phyloP scores from a whole-genome alignment of 2,797 vertebrate genomes.

The Leucoraja ocellata region DNA sequence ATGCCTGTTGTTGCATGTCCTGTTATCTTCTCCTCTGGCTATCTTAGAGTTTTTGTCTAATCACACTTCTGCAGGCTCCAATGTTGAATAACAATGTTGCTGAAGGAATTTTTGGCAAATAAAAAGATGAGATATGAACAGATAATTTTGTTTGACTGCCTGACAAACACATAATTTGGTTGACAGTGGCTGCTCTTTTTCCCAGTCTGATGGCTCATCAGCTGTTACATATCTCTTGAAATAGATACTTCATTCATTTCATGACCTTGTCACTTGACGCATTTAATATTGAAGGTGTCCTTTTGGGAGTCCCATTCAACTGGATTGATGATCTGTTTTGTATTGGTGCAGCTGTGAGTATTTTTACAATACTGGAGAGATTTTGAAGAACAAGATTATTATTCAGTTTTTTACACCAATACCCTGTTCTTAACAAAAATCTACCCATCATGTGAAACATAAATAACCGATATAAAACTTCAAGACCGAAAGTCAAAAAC shows the following conservation, averaged over 20 bases:
- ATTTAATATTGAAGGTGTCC: background rate
- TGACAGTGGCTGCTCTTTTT: background rate
- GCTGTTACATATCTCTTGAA: conserved; percentile 5
- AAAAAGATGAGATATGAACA: background rate
- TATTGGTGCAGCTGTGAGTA: background rate
- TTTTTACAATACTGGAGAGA: too few species aligned
- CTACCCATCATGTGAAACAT: too few species aligned
- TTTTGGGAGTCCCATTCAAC: background rate
- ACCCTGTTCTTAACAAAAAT: too few species aligned
- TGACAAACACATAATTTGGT: background rate
- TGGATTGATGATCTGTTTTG: background rate
- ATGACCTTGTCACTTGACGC: background rate
- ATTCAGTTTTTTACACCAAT: too few species aligned
- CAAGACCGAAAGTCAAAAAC: too few species aligned
- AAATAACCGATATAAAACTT: too few species aligned
- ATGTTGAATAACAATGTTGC: background rate
- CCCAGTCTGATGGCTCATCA: background rate
- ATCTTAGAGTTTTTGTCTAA: background rate
- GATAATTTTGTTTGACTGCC: background rate
- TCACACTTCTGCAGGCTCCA: too few species aligned
- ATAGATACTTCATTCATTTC: background rate
- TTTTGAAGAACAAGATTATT: too few species aligned
- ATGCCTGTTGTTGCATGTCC: background rate
- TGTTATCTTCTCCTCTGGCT: background rate
- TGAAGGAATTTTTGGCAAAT: background rate